Evolutionary conservation across 2,113 vertebrate genomes (phyloP), one percentile per base, ranked within the genome.

Genomic region (Oryzias curvinotus): DNA sequence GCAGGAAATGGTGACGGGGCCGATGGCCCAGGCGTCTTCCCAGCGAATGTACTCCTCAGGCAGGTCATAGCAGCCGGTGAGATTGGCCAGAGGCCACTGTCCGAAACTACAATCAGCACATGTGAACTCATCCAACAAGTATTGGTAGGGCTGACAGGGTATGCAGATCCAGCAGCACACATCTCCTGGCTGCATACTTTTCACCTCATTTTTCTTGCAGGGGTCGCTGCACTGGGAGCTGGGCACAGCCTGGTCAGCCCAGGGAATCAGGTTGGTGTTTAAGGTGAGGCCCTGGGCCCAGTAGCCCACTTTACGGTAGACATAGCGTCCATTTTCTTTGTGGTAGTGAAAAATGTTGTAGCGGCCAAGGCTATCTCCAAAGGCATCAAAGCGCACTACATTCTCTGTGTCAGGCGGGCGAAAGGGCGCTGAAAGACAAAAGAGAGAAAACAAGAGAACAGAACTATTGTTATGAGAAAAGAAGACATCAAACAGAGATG

Each of bases 161-260:
- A 96, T 98, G 78, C 97, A 98, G 85, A 99, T 94, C 97, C 97
- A 99, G 85, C 97, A 99, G 89, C 97, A 99, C 19, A 97, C 96
- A 10, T 99, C 97, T 1, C 97, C 97, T 0, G 97, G 97, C 84
- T 98, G 97, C 92, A 97, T 95, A 43, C 96, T 99, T 87, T 99
- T 99, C 68, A 96, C 93, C 86, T 99, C 97, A 0, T 98, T 96
- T 86, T 94, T 96, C 74, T 93, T 93, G 85, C 97, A 99, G 62
- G 97, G 97, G 78, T 98, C 97, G 0, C 97, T 98, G 80, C 97
- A 98, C 88, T 98, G 96, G 14, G 97, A 99, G 46, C 95, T 93
- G 0, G 97, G 97, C 2, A 89, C 80, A 3, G 80, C 88, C 1
- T 85, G 87, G 1, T 87, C 83, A 4, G 91, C 89, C 97, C 97